A percentile compares a stretch with the other conserved stretches of the same genome.
phyloP scores from a whole-genome alignment of 1,140 invertebrate species.

The Liolophura sinensis region DNA sequence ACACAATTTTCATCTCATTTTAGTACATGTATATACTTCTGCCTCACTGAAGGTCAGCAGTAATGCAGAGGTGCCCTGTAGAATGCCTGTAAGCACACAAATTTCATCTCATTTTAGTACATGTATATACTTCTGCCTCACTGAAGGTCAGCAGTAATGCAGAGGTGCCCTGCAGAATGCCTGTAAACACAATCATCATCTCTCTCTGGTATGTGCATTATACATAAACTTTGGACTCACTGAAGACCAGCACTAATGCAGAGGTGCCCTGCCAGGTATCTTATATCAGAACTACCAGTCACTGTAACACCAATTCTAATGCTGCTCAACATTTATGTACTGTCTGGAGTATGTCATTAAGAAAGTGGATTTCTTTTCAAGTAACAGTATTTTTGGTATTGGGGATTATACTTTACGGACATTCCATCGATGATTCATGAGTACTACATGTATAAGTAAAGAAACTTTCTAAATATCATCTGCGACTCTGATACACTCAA shows the following conservation, averaged over 20 bases:
- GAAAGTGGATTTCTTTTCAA: too few relatives aligned
- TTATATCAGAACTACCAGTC: too few relatives aligned
- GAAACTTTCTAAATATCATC: too few relatives aligned
- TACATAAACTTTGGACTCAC: constrained; percentile 99
- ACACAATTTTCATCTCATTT: not conserved
- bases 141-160: constrained; percentile 95
- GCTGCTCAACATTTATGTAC: too few relatives aligned
- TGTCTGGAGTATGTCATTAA: too few relatives aligned
- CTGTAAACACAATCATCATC: constrained; percentile 52
- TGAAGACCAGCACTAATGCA: constrained; percentile 92
- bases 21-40: constrained; percentile 72
- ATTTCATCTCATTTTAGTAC: not conserved
- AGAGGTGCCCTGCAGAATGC: constrained; percentile 95
- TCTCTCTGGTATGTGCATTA: too few relatives aligned
- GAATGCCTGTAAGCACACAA: constrained; percentile 66
- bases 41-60: constrained; percentile 98
- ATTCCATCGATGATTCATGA: too few relatives aligned
- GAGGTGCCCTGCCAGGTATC: constrained; percentile 99
- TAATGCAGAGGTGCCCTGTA: constrained; percentile 96
- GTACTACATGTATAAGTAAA: too few relatives aligned
- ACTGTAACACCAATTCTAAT: too few relatives aligned
- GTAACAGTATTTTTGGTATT: too few relatives aligned
- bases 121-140: constrained; percentile 89
- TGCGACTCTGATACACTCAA: too few relatives aligned
- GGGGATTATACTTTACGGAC: too few relatives aligned